Evolutionary conservation across 2,888 invertebrate genomes (phyloP).

Genomic region (Ennomos quercinarius): DNA sequence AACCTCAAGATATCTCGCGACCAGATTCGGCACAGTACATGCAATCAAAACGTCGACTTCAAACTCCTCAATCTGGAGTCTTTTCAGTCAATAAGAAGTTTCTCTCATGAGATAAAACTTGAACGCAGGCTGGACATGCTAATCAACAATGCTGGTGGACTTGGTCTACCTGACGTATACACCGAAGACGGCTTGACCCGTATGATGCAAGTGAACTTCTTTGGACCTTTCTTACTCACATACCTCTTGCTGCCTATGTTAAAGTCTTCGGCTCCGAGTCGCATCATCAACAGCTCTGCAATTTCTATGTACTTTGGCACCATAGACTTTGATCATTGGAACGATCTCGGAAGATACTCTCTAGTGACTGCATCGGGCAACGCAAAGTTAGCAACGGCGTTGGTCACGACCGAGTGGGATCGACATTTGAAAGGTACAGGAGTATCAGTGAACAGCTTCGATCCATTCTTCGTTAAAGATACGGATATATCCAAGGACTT

Average conservation of each 20-base stretch:
- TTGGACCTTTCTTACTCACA: slow-evolving; percentile 90
- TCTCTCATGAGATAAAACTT: slow-evolving; percentile 86
- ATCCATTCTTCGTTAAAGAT: slow-evolving; percentile 74
- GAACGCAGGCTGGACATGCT: slow-evolving; percentile 85
- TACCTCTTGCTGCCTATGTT: slow-evolving; percentile 86
- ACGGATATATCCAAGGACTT: slow-evolving; percentile 62
- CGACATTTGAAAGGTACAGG: slow-evolving; percentile 80
- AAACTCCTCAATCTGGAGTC: slow-evolving; percentile 80
- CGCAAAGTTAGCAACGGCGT: slow-evolving; percentile 86
- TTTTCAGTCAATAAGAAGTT: slow-evolving; percentile 82
- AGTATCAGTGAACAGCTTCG: slow-evolving; percentile 88
- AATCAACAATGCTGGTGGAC: slow-evolving; percentile 87
- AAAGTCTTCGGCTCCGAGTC: slow-evolving; percentile 83
- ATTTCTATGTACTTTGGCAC: slow-evolving; percentile 79
- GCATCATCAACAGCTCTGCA: slow-evolving; percentile 87
- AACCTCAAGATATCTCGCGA: slow-evolving; percentile 89
- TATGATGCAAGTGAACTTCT: slow-evolving; percentile 89
- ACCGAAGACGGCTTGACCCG: slow-evolving; percentile 88
- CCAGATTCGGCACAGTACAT: slow-evolving; percentile 88
- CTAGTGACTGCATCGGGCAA: slow-evolving; percentile 59
- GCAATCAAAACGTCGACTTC: slow-evolving; percentile 88
- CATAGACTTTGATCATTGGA: slow-evolving; percentile 72
- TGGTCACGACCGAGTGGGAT: slow-evolving; percentile 87
- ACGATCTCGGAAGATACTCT: slow-evolving; percentile 64
- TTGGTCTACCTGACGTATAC: slow-evolving; percentile 64